Percentiles rank a stretch among this genome's conserved stretches.
phyloP scores from a whole-genome alignment of 2,888 invertebrate species.

The Drosophila buzzatii region DNA sequence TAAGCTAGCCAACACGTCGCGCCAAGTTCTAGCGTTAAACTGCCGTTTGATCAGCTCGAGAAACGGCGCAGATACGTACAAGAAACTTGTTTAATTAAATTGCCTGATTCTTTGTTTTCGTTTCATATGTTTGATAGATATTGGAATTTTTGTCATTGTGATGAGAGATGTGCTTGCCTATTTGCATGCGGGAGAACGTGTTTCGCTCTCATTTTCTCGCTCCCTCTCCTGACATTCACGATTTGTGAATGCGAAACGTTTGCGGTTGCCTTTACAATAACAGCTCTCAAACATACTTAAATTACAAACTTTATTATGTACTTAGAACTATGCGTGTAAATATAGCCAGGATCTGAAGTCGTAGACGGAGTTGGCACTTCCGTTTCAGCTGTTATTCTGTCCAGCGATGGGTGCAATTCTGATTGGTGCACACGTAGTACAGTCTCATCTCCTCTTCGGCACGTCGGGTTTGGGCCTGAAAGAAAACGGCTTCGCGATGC shows the following conservation, averaged over 20 bases:
- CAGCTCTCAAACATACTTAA: constrained; percentile 12
- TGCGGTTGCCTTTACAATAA: constrained; percentile 39
- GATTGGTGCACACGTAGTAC: constrained; percentile 97
- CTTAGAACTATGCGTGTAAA: constrained; percentile 16
- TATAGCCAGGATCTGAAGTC: neutral
- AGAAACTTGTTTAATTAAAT: constrained; percentile 75
- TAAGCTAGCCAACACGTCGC: constrained; percentile 56
- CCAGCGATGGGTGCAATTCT: constrained; percentile 97
- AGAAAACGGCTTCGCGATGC: constrained; percentile 98
- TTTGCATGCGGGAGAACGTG: constrained; percentile 44
- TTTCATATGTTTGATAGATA: constrained; percentile 46
- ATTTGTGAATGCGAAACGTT: constrained; percentile 39
- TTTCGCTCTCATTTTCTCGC: neutral
- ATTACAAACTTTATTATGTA: constrained; percentile 27
- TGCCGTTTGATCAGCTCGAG: constrained; percentile 44
- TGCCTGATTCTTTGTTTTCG: constrained; percentile 43
- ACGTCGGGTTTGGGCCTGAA: constrained; percentile 97
- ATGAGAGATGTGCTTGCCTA: constrained; percentile 29
- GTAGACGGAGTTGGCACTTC: neutral
- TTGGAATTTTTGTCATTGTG: constrained; percentile 53
- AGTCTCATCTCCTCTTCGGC: constrained; percentile 99
- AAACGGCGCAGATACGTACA: constrained; percentile 65
- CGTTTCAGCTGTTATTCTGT: constrained; percentile 89
- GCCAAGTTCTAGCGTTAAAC: constrained; percentile 72
- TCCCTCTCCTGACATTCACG: constrained; percentile 1